Base-by-base conservation (phyloP, 2,113 vertebrate species). In the Corvus moneduloides region DNA sequence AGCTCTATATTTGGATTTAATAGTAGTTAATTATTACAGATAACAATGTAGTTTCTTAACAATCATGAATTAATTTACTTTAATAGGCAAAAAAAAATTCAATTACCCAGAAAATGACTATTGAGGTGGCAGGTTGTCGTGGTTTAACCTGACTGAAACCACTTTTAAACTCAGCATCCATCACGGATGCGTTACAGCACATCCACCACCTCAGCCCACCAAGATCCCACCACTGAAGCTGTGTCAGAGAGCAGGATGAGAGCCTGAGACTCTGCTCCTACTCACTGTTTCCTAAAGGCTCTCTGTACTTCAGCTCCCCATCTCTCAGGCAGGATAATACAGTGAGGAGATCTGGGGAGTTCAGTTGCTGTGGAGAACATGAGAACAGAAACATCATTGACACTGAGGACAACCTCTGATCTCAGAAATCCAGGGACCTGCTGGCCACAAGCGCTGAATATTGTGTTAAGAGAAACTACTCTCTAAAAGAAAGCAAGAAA, bases 351-450 rank as follows among this genome's bases (percentile, higher is more conserved):
- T 30, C 75, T 55, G 30, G 26, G 32, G 27, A 93, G 85, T 30
- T 93, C 82, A 71, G 68, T 24, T 62, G 32, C 79, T 28, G 23
- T 13, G 16, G 43, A 66, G 84, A 92, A 88, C 26, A 35, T 7
- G 64, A 84, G 88, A 94, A 66, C 51, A 90, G 83, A 86, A 93
- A 84, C 14, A 51, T 62, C 72, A 77, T 4, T 86, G 83, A n/a
- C 73, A 51, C 30, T 0, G 3, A 86, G 39, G 35, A 92, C 54
- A 90, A 63, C 46, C 75, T 96, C 67, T 95, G 92, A 96, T 93
- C 88, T 94, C 68, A 39, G 72, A 90, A 84, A 88, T 63, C 67
- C 85, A 55, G 79, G 75, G 76, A 67, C 41, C 72, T 71, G 61
- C 83, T 88, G 79, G 58, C 95, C 90, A 86, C 19, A 5, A 71